Conservation (phyloP, 2,113 vertebrate genomes). For the Eudyptes chrysolophus region DNA sequence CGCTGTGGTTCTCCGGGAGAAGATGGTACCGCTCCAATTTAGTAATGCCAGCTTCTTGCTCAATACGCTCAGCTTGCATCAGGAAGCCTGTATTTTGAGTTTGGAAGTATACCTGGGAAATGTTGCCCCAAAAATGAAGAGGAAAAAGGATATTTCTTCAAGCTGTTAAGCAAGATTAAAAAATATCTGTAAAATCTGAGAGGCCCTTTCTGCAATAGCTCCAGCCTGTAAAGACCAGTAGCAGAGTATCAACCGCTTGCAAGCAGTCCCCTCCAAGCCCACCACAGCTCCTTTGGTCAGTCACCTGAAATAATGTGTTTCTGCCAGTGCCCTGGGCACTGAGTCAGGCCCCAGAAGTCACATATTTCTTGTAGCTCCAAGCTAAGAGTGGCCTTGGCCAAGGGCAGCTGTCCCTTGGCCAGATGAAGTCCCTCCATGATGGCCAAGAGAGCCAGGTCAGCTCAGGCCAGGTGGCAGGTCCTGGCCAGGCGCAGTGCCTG, state of each 20-base stretch:
- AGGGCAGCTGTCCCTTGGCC: not conserved
- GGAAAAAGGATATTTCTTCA: not conserved
- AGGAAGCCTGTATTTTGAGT: not conserved
- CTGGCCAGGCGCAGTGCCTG: rapidly evolving
- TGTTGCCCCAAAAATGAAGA: not conserved
- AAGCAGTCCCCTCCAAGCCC: not conserved
- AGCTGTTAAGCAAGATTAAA: not conserved
- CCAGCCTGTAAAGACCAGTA: not conserved
- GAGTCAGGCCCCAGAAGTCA: not conserved
- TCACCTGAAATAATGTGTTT: not conserved
- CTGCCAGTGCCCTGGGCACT: not conserved
- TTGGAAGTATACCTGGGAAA: not conserved
- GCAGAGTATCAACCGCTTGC: not conserved
- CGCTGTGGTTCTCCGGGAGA: not conserved
- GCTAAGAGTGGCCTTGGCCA: not conserved
- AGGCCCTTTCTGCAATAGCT: not conserved
- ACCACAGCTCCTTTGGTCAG: not conserved
- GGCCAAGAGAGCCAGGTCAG: not conserved
- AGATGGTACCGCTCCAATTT: not conserved
- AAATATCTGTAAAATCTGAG: not conserved
- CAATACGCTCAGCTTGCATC: not conserved
- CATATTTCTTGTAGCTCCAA: not conserved
- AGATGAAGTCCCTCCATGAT: not conserved
- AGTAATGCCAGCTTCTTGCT: not conserved
- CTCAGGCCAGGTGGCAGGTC: not conserved